Conservation (phyloP, 2,797 vertebrate species). For the Euphonia xanthogaster region DNA sequence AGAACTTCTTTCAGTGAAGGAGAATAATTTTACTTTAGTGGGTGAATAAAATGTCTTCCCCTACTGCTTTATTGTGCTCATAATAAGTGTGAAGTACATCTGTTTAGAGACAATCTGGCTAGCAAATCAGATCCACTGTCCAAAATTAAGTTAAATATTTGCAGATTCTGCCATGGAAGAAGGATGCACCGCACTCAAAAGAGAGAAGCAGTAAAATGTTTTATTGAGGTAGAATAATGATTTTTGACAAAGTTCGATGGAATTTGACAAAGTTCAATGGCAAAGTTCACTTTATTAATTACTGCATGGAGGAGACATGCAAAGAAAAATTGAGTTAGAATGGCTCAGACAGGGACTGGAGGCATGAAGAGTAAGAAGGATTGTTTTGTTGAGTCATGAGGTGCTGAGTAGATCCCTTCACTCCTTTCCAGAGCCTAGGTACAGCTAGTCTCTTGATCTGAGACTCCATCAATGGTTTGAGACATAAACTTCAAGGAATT, state of each 20-base stretch:
- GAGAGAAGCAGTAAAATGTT: neutral
- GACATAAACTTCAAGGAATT: too few species aligned
- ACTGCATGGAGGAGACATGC: neutral
- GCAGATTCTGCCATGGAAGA: neutral
- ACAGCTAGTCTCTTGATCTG: neutral
- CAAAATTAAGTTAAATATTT: neutral
- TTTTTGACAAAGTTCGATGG: neutral
- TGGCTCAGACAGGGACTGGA: neutral
- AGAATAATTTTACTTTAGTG: neutral
- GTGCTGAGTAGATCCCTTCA: neutral
- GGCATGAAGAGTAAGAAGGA: neutral
- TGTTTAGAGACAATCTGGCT: neutral
- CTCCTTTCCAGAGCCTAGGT: neutral
- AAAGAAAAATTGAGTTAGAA: neutral
- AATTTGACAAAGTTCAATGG: neutral
- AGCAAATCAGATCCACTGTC: neutral
- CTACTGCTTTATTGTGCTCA: neutral
- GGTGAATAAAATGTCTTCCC: neutral
- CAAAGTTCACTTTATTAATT: neutral
- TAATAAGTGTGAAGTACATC: neutral
- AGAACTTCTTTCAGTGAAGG: neutral
- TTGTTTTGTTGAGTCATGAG: neutral
- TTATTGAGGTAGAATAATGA: neutral
- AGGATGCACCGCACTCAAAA: neutral
- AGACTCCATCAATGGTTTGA: neutral